A percentile compares a stretch with the other conserved stretches of the same genome.
These are phyloP conservation scores for Amphipyra berbera DNA, from an alignment of 2,888 invertebrate species.

Conservation along the genomic window DNA sequence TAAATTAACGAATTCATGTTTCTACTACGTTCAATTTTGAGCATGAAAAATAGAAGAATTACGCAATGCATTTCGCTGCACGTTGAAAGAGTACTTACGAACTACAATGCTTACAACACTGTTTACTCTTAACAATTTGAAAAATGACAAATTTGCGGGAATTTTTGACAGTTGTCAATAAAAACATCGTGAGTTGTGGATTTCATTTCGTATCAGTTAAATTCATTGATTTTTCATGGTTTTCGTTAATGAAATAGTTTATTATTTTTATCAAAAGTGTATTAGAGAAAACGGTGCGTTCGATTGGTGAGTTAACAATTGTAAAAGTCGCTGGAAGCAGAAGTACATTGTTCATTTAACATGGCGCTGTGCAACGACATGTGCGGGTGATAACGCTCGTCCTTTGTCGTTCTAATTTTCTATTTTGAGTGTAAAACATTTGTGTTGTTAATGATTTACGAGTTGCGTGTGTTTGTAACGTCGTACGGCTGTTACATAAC, in stretches of 20 bases:
- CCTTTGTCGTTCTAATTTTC: slow-evolving; percentile 79
- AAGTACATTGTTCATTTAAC: slow-evolving; percentile 79
- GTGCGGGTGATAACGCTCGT: slow-evolving; percentile 83
- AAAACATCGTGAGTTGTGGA: slow-evolving; percentile 79
- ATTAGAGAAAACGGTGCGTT: slow-evolving; percentile 63
- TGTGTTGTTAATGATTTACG: slow-evolving; percentile 67
- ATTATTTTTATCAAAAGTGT: slow-evolving; percentile 50
- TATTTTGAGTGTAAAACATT: slow-evolving; percentile 68
- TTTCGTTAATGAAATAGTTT: slow-evolving; percentile 50
- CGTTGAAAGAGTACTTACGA: slow-evolving; percentile 35
- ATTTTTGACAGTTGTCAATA: slow-evolving; percentile 87
- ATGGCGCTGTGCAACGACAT: slow-evolving; percentile 87
- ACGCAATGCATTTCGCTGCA: slow-evolving; percentile 18
- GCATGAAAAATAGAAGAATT: slow-evolving; percentile 18
- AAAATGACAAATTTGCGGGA: slow-evolving; percentile 85
- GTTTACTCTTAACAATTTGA: slow-evolving; percentile 26
- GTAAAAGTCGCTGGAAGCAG: slow-evolving; percentile 63
- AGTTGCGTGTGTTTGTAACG: slow-evolving; percentile 71
- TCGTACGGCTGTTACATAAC: slow-evolving; percentile 76
- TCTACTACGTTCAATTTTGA: slow-evolving; percentile 8
- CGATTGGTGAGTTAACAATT: slow-evolving; percentile 78
- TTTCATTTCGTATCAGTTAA: slow-evolving; percentile 68
- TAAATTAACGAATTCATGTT: background rate
- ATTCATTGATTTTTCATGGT: slow-evolving; percentile 61
- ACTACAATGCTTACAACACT: slow-evolving; percentile 32